A percentile compares a stretch with the other conserved stretches of the same genome.
These are phyloP conservation scores for Sebastes baramenuke DNA, from an alignment of 2,797 vertebrate genomes.

Conservation along the genomic window DNA sequence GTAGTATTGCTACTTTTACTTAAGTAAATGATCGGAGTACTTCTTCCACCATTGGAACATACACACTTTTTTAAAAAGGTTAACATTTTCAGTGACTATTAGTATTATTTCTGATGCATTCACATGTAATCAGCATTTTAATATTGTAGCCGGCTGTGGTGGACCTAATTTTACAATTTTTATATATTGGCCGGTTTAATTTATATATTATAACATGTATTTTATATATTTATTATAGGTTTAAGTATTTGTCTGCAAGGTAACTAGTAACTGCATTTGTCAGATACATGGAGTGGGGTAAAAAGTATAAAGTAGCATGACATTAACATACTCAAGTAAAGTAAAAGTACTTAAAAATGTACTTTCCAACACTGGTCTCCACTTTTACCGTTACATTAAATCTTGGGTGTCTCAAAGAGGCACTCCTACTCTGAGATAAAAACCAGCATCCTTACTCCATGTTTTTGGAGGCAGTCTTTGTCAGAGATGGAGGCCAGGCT, in stretches of 20 bases:
- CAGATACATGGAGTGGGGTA: neutral
- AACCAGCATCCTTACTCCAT: neutral
- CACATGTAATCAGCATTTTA: no score
- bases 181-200: neutral
- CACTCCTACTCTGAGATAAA: neutral
- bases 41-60: no score
- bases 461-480: neutral
- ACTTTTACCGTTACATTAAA: neutral
- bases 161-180: no score
- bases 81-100: no score
- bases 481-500: slow-evolving; percentile 82
- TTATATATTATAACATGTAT: neutral
- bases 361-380: neutral
- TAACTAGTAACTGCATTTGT: neutral
- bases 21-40: no score
- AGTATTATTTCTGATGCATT: no score
- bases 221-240: neutral
- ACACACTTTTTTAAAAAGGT: no score
- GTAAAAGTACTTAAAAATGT: no score
- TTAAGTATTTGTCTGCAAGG: neutral
- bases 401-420: neutral
- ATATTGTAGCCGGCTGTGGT: no score
- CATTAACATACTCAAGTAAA: no score
- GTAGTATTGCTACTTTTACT: no score
- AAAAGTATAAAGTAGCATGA: neutral